Conservation (phyloP, 2,888 invertebrate species). For the Rhorus exstirpatorius region DNA sequence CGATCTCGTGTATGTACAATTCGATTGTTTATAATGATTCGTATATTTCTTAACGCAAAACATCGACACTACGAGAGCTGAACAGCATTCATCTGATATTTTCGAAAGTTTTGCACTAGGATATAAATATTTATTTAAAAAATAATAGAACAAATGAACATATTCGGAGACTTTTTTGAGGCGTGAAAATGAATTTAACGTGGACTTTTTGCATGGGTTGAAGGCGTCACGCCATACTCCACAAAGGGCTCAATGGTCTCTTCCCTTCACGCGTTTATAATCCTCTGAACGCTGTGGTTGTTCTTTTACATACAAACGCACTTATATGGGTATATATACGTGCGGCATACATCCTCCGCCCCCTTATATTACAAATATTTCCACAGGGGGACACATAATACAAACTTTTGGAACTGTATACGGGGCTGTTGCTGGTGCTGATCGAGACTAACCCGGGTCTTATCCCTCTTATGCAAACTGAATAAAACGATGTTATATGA, state of each 20-base stretch:
- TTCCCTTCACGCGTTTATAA: constrained; percentile 50
- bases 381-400: constrained; percentile 70
- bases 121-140: too few relatives aligned
- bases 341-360: not conserved
- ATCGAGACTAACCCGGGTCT: constrained; percentile 31
- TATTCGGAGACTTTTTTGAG: too few relatives aligned
- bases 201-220: constrained; percentile 7
- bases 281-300: constrained; percentile 28
- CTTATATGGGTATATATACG: constrained; percentile 1
- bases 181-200: constrained; percentile 2
- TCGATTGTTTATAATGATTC: too few relatives aligned
- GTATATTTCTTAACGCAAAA: too few relatives aligned
- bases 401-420: constrained; percentile 60
- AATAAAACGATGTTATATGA: constrained; percentile 41
- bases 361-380: constrained; percentile 66
- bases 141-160: too few relatives aligned
- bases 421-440: constrained; percentile 7
- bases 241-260: constrained; percentile 59
- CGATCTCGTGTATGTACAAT: too few relatives aligned
- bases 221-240: constrained; percentile 22
- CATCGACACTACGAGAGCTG: too few relatives aligned
- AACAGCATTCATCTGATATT: too few relatives aligned
- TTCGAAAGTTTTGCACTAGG: too few relatives aligned
- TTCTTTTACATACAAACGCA: constrained; percentile 23
- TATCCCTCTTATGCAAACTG: constrained; percentile 35